Conservation (phyloP, 2,888 invertebrate species). For the Phasia obesa region DNA sequence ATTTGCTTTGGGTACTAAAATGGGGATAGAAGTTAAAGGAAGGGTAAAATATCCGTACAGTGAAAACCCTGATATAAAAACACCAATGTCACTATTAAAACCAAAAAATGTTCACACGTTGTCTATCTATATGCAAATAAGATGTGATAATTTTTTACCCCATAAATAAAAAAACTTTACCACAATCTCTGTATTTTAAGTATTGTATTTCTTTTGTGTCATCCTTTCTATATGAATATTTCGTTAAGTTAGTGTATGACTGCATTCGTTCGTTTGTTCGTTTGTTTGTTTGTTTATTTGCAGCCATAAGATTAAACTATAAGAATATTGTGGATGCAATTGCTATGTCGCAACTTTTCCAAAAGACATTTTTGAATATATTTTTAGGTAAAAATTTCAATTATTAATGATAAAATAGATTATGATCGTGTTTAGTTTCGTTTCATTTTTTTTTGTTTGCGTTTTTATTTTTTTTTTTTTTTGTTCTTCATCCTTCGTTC, state of each 20-base stretch:
- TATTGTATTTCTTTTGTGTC: slow-evolving; percentile 59
- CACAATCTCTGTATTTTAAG: slow-evolving; percentile 37
- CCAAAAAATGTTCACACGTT: too few species aligned
- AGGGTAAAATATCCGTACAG: too few species aligned
- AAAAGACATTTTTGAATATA: slow-evolving; percentile 74
- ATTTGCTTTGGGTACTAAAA: too few species aligned
- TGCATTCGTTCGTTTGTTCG: neutral
- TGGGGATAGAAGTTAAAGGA: too few species aligned
- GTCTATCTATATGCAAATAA: too few species aligned
- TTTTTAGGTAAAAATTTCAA: slow-evolving; percentile 75
- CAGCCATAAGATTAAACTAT: slow-evolving; percentile 41
- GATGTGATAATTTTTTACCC: neutral
- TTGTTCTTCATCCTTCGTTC: slow-evolving; percentile 39
- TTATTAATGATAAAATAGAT: slow-evolving; percentile 75
- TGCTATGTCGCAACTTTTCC: slow-evolving; percentile 70
- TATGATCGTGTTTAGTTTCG: slow-evolving; percentile 73
- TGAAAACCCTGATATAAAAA: too few species aligned
- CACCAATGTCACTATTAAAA: too few species aligned
- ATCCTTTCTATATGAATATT: slow-evolving; percentile 55
- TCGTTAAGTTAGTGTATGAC: slow-evolving; percentile 18
- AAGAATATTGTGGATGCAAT: slow-evolving; percentile 62
- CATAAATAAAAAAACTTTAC: neutral
- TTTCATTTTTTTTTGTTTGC: slow-evolving; percentile 69
- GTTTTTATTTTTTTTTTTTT: slow-evolving; percentile 18
- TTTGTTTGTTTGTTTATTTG: slow-evolving; percentile 27